These are phyloP conservation scores for Chaetodon trifascialis DNA, from an alignment of 2,113 vertebrate species.

Conservation along the genomic window DNA sequence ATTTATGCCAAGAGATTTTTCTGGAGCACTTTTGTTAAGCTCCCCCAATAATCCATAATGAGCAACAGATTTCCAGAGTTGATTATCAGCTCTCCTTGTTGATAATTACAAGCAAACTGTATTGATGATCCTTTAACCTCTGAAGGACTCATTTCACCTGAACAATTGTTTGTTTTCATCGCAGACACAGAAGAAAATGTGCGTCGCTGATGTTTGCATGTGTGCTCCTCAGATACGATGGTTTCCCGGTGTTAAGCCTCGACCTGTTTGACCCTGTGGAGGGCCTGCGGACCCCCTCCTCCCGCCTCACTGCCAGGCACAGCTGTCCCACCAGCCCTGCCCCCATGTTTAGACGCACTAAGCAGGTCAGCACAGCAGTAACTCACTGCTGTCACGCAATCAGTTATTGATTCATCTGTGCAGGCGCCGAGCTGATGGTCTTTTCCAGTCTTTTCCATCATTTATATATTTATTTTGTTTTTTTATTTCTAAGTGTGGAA, in stretches of 20 bases:
- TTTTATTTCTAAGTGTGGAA: not conserved
- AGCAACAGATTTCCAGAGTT: slow-evolving; percentile 8
- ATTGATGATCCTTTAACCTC: not conserved
- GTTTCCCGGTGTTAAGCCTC: slow-evolving; percentile 93
- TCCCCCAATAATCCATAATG: slow-evolving; percentile 21
- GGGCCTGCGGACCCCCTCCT: slow-evolving; percentile 84
- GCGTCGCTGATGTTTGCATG: not conserved
- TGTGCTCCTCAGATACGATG: slow-evolving; percentile 88
- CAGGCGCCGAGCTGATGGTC: no score
- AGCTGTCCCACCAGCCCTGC: slow-evolving; percentile 94
- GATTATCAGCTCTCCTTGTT: slow-evolving; percentile 14
- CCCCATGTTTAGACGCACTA: slow-evolving; percentile 96
- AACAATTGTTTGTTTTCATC: not conserved
- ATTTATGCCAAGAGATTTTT: slow-evolving; percentile 4
- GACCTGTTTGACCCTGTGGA: slow-evolving; percentile 93
- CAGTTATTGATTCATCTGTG: not conserved
- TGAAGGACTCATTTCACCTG: not conserved
- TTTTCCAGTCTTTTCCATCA: no score
- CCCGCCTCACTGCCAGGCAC: slow-evolving; percentile 88
- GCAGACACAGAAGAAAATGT: not conserved
- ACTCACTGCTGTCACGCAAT: not conserved
- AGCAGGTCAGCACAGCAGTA: slow-evolving; percentile 88
- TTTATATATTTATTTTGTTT: no score
- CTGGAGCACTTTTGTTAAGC: slow-evolving; percentile 28
- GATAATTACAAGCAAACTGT: not conserved